Conservation (phyloP, 2,888 invertebrate species). For the Parascotia fuliginaria region DNA sequence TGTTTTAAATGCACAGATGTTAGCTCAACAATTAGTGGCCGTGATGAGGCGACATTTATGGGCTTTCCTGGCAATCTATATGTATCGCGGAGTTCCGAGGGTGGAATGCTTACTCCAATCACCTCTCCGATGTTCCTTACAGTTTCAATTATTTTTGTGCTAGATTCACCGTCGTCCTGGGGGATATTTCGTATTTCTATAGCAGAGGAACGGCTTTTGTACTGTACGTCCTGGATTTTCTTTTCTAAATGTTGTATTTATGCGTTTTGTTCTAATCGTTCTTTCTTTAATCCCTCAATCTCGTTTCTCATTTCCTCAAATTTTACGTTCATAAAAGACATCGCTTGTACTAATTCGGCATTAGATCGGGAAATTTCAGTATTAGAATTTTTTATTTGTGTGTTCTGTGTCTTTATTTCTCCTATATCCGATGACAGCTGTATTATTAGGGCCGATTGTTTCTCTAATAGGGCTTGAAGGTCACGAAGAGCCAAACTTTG, state of each 20-base stretch:
- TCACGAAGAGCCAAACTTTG: too few relatives aligned
- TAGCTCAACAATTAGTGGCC: background rate
- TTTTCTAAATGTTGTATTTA: background rate
- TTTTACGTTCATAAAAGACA: background rate
- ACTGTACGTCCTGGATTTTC: background rate
- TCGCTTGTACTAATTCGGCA: background rate
- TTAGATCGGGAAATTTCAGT: background rate
- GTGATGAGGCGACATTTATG: background rate
- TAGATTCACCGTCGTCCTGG: background rate
- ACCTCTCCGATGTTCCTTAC: background rate
- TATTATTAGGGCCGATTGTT: too few relatives aligned
- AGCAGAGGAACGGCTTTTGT: background rate
- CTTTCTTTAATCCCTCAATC: background rate
- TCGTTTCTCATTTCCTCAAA: conserved; percentile 1
- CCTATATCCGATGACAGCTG: background rate
- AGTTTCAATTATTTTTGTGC: background rate
- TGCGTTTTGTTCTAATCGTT: background rate
- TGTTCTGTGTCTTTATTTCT: conserved; percentile 4
- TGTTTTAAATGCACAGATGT: background rate
- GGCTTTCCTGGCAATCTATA: background rate
- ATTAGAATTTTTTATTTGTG: background rate
- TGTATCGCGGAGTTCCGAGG: background rate
- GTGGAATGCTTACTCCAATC: background rate
- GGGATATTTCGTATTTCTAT: conserved; percentile 1
- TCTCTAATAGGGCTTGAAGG: too few relatives aligned